These are phyloP conservation scores for Sphecodes monilicornis DNA, from an alignment of 2,888 invertebrate species.

Conservation along the genomic window DNA sequence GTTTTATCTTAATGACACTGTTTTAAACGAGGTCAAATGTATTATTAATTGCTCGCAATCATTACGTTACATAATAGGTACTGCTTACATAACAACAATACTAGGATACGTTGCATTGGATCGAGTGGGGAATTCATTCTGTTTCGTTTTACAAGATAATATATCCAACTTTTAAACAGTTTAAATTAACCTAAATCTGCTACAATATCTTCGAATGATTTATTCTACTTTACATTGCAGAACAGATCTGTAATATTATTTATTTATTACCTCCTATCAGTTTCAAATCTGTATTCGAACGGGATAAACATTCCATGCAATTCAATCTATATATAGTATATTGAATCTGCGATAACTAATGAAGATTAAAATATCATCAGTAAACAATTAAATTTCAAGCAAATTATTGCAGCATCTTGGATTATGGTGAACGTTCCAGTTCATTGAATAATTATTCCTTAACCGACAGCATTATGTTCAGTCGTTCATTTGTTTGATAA, in stretches of 20 bases:
- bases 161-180: background rate
- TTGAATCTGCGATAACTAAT: background rate
- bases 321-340: background rate
- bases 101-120: background rate
- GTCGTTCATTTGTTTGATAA: slow-evolving; percentile 63
- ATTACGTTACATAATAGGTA: background rate
- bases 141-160: background rate
- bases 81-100: background rate
- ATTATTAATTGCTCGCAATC: background rate
- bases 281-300: background rate
- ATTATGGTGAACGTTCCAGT: slow-evolving; percentile 7
- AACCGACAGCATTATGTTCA: slow-evolving; percentile 49
- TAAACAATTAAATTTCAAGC: background rate
- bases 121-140: background rate
- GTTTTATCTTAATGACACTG: background rate
- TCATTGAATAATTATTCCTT: slow-evolving; percentile 49
- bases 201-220: background rate
- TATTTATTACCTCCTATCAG: too few relatives aligned
- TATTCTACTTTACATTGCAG: background rate
- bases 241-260: background rate
- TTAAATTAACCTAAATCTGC: background rate
- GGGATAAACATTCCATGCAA: background rate
- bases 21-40: background rate
- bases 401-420: slow-evolving; percentile 7
- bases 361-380: background rate